Evolutionary conservation across 35 echinoderm and acorn worm species (phyloP), one percentile per base, ranked within the genome.

Genomic region (Strongylocentrotus purpuratus): DNA sequence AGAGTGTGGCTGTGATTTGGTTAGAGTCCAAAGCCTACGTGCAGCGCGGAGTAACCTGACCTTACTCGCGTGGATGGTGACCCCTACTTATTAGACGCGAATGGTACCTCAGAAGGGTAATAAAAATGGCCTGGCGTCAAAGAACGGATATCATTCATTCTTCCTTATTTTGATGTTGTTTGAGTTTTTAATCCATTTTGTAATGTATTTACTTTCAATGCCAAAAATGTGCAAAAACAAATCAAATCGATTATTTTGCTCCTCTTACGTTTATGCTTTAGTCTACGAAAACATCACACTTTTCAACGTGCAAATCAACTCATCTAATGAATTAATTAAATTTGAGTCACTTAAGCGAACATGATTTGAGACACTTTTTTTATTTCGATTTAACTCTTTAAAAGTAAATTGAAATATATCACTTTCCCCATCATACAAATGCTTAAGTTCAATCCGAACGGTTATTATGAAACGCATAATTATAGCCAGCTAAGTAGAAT

Each of bases 31-130:
- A 35, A 46, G 87, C 87, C 87, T 89, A 46, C 32, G 32, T 41
- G 45, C 87, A 89, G 87, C 87, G 87, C 87, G 87, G 87, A 89
- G 33, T 89, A 46, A 89, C 87, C 45, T 89, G 87, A 89, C 87
- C 87, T 89, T 46, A 46, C 87, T 89, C 87, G 87, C 87, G 87
- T 89, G 87, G 87, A 33, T 89, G 32, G 87, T 89, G 45, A 89
- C 87, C 87, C 87, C 45, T 41, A 33, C 32, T 46, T 78, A 78
- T 78, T 78, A 78, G 22, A 78, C 22, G 65, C 65, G 25, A 78
- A 78, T 78, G 65, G 65, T 78, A 78, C 65, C 20, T 78, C 65
- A n/a, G 65, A 22, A n/a, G 20, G 65, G 65, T 78, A 78, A 7
- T 78, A n/a, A 55, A 78, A 78, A 78, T 78, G 65, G 65, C 20